These are phyloP conservation scores for Philhelius pedissequus DNA, from an alignment of 2,888 invertebrate genomes.

Conservation along the genomic window DNA sequence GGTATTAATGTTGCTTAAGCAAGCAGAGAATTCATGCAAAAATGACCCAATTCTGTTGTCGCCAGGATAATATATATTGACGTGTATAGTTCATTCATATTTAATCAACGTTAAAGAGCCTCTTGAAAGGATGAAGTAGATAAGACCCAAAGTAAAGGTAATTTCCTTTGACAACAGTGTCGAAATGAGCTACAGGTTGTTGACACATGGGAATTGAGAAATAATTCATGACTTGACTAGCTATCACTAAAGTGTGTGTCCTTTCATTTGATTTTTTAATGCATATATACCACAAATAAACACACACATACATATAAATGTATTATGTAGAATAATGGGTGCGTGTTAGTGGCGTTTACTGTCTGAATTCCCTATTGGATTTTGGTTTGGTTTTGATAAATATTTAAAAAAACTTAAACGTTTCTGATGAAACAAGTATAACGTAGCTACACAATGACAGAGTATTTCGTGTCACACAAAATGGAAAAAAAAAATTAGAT, in stretches of 20 bases:
- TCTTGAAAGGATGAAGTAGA: conserved; percentile 22
- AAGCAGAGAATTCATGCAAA: conserved; percentile 12
- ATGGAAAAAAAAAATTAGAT: not conserved
- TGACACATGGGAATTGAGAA: conserved; percentile 28
- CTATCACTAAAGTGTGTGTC: no score
- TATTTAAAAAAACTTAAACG: not conserved
- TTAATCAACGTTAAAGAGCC: conserved; percentile 43
- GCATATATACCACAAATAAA: not conserved
- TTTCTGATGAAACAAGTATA: not conserved
- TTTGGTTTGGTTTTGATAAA: not conserved
- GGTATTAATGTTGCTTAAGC: not conserved
- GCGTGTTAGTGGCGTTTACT: not conserved
- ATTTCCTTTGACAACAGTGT: conserved; percentile 53
- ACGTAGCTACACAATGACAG: rapidly evolving
- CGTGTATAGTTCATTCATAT: conserved; percentile 23
- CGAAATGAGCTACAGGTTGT: conserved; percentile 55
- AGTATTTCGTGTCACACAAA: not conserved
- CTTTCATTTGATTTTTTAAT: not conserved
- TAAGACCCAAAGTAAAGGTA: conserved; percentile 28
- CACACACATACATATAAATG: not conserved
- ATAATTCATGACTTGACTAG: conserved; percentile 41
- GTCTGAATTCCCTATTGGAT: not conserved
- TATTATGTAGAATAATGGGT: not conserved
- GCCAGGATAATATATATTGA: conserved; percentile 31
- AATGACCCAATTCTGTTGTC: conserved; percentile 35